These are phyloP conservation scores for Ciona savignyi DNA, from an alignment of 23 tunicate genomes.

Conservation along the genomic window DNA sequence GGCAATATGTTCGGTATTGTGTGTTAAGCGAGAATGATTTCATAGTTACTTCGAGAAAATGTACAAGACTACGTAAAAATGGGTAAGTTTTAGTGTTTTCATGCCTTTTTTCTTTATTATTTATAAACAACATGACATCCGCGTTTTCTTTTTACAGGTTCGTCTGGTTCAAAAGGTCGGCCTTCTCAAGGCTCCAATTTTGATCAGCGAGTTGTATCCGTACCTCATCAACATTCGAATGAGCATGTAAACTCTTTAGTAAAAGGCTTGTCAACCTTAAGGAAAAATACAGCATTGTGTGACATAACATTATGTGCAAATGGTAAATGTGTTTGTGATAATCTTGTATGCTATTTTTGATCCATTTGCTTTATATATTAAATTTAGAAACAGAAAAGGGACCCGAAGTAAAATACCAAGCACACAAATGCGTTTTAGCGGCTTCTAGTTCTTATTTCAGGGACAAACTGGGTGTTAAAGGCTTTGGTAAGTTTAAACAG, in stretches of 20 bases:
- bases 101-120: too few species aligned
- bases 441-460: conserved; percentile 40
- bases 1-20: too few species aligned
- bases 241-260: conserved; percentile 31
- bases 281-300: conserved; percentile 17
- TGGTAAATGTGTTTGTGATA: conserved; percentile 10
- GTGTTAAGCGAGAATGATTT: too few species aligned
- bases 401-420: conserved; percentile 1
- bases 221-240: conserved; percentile 31
- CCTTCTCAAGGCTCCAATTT: not conserved
- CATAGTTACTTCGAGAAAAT: too few species aligned
- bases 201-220: conserved; percentile 11
- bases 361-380: not conserved
- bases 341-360: not conserved
- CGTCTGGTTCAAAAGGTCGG: conserved; percentile 3
- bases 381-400: conserved; percentile 18
- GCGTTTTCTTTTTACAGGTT: conserved; percentile 2
- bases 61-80: too few species aligned
- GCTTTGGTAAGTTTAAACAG: conserved; percentile 8
- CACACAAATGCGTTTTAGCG: conserved; percentile 42
- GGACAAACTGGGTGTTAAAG: conserved; percentile 27
- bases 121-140: too few species aligned
- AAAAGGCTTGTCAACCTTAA: conserved; percentile 13
- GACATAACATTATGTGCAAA: conserved; percentile 15
- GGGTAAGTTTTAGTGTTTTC: too few species aligned